phyloP scores from a whole-genome alignment of 1,140 invertebrate species.

The Formica exsecta region DNA sequence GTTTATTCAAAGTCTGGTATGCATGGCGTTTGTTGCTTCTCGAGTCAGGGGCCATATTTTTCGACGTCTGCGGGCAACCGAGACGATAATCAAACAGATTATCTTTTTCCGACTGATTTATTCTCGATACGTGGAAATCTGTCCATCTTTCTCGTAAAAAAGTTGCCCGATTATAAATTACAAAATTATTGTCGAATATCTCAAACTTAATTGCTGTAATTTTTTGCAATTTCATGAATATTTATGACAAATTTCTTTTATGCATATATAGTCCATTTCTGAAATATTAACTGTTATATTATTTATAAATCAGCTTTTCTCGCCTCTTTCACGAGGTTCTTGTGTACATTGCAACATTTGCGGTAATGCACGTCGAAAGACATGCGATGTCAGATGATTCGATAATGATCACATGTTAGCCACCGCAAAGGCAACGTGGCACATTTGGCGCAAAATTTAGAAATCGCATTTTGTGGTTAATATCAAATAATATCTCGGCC shows the following conservation, averaged over 20 bases:
- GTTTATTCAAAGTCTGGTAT: constrained; percentile 28
- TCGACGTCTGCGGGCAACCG: not conserved
- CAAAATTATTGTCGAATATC: not conserved
- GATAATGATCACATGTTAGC: not conserved
- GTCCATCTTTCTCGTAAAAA: not conserved
- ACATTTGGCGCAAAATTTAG: constrained; percentile 44
- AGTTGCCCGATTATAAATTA: not conserved
- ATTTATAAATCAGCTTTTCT: not conserved
- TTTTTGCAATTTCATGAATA: not conserved
- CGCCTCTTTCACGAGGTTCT: not conserved
- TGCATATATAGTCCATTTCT: not conserved
- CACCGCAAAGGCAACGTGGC: constrained; percentile 10
- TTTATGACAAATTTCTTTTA: not conserved
- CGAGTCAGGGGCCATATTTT: not conserved
- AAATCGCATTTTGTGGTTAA: constrained; percentile 15
- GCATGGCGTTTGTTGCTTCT: not conserved
- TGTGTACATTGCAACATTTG: not conserved
- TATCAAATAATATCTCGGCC: constrained; percentile 9
- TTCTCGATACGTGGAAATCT: not conserved
- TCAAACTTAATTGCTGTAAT: not conserved
- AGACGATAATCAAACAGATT: constrained; percentile 26
- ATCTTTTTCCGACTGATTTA: not conserved
- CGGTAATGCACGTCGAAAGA: not conserved
- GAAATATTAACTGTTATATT: not conserved
- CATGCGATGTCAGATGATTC: constrained; percentile 39